Evolutionary conservation across 2,888 invertebrate species (phyloP).

Genomic region (Sinodicranocentrus sp.): DNA sequence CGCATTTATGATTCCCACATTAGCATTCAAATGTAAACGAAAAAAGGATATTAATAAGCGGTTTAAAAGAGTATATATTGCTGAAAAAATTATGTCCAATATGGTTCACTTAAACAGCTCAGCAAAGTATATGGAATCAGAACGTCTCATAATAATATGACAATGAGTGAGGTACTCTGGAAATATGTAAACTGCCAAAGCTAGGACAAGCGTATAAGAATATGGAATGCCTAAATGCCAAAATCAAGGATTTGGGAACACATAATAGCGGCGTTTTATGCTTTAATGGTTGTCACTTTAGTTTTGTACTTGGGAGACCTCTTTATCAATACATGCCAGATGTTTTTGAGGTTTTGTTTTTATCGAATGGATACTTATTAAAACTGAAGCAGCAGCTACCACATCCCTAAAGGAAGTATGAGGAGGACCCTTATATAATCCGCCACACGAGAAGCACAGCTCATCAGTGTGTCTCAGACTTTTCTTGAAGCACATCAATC

Average conservation of each 20-base stretch:
- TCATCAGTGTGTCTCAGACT: slow-evolving; percentile 54
- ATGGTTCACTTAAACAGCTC: too few relatives aligned
- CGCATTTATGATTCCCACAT: neutral
- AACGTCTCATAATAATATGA: too few relatives aligned
- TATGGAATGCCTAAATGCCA: too few relatives aligned
- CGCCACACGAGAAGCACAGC: slow-evolving; percentile 33
- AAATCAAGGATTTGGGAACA: too few relatives aligned
- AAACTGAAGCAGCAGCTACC: slow-evolving; percentile 49
- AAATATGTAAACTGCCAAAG: too few relatives aligned
- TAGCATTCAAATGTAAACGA: neutral
- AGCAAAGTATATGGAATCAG: too few relatives aligned
- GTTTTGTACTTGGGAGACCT: slow-evolving; percentile 23
- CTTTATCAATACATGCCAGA: slow-evolving; percentile 74
- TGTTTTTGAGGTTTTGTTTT: slow-evolving; percentile 75
- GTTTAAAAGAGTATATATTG: too few relatives aligned
- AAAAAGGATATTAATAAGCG: too few relatives aligned
- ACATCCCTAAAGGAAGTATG: slow-evolving; percentile 76
- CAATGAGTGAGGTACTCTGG: too few relatives aligned
- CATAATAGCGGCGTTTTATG: neutral
- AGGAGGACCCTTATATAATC: slow-evolving; percentile 73
- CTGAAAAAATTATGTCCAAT: too few relatives aligned
- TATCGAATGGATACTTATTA: slow-evolving; percentile 67
- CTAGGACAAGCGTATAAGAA: too few relatives aligned
- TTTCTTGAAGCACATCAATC: slow-evolving; percentile 38
- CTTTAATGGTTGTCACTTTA: slow-evolving; percentile 9